Percentiles rank a stretch among this genome's conserved stretches.
Evolutionary conservation across 2,888 invertebrate genomes (phyloP).

Genomic region (Apamea monoglypha): DNA sequence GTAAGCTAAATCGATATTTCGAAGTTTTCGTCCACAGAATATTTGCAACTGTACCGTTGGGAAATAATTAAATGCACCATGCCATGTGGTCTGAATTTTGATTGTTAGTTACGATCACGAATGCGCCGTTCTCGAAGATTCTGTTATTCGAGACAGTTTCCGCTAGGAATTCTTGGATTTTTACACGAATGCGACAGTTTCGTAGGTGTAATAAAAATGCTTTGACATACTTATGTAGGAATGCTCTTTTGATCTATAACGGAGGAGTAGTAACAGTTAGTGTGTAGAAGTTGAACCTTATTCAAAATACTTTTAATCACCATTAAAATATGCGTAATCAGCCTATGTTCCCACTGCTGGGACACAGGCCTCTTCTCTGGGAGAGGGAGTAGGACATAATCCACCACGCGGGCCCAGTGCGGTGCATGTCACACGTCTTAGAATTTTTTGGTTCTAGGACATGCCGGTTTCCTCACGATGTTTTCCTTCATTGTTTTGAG

Average conservation of each 20-base stretch:
- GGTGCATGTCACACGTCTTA: not conserved
- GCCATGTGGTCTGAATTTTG: conserved; percentile 64
- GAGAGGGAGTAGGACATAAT: too few relatives aligned
- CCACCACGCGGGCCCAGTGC: not conserved
- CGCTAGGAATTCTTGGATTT: conserved; percentile 50
- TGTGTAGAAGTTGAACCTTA: not conserved
- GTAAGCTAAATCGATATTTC: not conserved
- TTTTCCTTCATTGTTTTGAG: too few relatives aligned
- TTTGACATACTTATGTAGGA: conserved; percentile 38
- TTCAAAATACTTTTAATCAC: not conserved
- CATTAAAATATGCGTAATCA: not conserved
- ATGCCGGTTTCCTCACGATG: not conserved
- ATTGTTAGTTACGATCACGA: conserved; percentile 61
- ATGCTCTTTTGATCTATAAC: conserved; percentile 13
- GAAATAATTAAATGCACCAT: conserved; percentile 62
- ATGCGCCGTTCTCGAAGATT: conserved; percentile 47
- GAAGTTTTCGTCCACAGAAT: conserved; percentile 42
- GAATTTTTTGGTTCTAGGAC: not conserved
- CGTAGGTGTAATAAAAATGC: conserved; percentile 36
- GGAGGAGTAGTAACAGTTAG: not conserved
- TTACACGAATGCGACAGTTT: conserved; percentile 28
- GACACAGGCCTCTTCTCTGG: too few relatives aligned
- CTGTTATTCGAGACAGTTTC: conserved; percentile 59
- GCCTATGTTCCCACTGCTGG: not conserved
- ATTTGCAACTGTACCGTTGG: conserved; percentile 64